A percentile compares a stretch with the other conserved stretches of the same genome.
Evolutionary conservation across 2,113 vertebrate genomes (phyloP).

Genomic region (Elephas maximus): DNA sequence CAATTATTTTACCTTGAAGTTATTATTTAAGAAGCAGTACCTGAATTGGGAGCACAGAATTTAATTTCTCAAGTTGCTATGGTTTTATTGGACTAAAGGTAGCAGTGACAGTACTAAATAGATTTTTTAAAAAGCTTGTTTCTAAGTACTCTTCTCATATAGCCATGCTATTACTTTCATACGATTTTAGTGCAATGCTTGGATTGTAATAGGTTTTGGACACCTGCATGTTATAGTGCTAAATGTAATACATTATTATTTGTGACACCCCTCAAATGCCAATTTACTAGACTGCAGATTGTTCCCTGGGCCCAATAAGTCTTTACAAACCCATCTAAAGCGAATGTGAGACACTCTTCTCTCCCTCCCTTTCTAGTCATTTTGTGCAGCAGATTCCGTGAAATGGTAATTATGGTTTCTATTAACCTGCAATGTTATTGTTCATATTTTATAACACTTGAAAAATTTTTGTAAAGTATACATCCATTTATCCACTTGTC

Average conservation of each 20-base stretch:
- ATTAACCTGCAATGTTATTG: slow-evolving; percentile 47
- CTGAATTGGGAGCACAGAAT: slow-evolving; percentile 79
- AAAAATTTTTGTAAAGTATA: slow-evolving; percentile 17
- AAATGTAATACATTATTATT: slow-evolving; percentile 88
- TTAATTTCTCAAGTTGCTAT: slow-evolving; percentile 83
- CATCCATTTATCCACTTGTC: background rate
- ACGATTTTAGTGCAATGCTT: slow-evolving; percentile 82
- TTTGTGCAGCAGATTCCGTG: slow-evolving; percentile 58
- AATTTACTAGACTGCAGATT: slow-evolving; percentile 89
- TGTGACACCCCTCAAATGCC: slow-evolving; percentile 89
- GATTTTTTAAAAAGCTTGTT: slow-evolving; percentile 79
- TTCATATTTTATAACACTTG: slow-evolving; percentile 32
- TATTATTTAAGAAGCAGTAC: slow-evolving; percentile 74
- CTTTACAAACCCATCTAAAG: slow-evolving; percentile 85
- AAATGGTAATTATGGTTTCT: slow-evolving; percentile 66
- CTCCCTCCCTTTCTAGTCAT: background rate
- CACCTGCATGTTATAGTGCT: slow-evolving; percentile 78
- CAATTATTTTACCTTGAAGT: slow-evolving; percentile 73
- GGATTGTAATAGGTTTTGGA: slow-evolving; percentile 88
- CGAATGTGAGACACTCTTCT: slow-evolving; percentile 47
- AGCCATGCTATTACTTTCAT: slow-evolving; percentile 82
- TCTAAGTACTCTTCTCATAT: slow-evolving; percentile 79
- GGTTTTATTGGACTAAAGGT: slow-evolving; percentile 75
- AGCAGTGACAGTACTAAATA: slow-evolving; percentile 78
- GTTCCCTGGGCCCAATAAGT: slow-evolving; percentile 85